Percentiles rank a stretch among this genome's conserved stretches.
phyloP scores from a whole-genome alignment of 2,888 invertebrate genomes.

The Hedya salicella region DNA sequence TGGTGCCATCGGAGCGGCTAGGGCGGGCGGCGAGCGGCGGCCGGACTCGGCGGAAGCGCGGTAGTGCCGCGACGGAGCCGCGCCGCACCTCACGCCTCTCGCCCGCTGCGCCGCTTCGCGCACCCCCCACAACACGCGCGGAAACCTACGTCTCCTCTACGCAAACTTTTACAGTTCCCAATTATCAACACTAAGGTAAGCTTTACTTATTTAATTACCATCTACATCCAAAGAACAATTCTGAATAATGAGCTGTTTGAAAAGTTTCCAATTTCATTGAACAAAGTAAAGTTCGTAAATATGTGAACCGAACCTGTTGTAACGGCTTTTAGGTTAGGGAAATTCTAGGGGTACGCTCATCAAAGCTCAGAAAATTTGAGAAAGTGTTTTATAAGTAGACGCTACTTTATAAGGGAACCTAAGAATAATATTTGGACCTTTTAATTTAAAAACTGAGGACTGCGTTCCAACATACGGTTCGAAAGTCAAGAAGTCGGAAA shows the following conservation, averaged over 20 bases:
- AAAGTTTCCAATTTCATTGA: constrained; percentile 55
- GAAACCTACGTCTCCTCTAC: constrained; percentile 23
- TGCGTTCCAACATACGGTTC: background rate
- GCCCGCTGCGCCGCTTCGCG: constrained; percentile 46
- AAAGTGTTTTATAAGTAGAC: constrained; percentile 8
- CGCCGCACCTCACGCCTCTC: constrained; percentile 69
- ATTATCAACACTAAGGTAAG: constrained; percentile 34
- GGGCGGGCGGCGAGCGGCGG: constrained; percentile 47
- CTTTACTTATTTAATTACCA: constrained; percentile 2
- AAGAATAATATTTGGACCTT: background rate
- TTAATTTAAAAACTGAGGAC: background rate
- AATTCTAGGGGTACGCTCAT: constrained; percentile 34
- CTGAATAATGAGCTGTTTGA: constrained; percentile 18
- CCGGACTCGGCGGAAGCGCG: constrained; percentile 61
- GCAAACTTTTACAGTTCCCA: constrained; percentile 23
- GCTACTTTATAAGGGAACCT: background rate
- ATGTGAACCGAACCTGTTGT: constrained; percentile 65
- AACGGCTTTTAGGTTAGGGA: constrained; percentile 48
- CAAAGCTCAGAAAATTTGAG: constrained; percentile 36
- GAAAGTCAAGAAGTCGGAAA: constrained; percentile 10
- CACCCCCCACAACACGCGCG: constrained; percentile 25
- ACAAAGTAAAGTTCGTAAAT: constrained; percentile 17
- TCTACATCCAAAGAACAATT: constrained; percentile 1
- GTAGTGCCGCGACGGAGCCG: constrained; percentile 76
- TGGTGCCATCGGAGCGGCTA: constrained; percentile 39